Evolutionary conservation across 2,888 invertebrate genomes (phyloP), one percentile per base, ranked within the genome.

Genomic region (Escarpia spicata): DNA sequence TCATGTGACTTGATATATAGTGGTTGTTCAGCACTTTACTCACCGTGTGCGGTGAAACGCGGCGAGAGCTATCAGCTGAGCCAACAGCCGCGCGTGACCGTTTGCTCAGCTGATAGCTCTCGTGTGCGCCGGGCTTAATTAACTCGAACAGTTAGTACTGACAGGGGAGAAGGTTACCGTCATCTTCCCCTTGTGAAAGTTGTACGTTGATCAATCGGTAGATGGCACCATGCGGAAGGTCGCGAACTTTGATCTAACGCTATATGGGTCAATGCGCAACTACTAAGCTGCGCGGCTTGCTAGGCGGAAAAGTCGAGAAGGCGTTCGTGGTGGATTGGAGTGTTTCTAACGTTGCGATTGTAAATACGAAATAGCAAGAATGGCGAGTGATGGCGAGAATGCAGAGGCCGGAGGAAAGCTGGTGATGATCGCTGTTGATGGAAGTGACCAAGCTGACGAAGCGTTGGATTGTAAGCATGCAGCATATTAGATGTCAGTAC

Each of bases 381-480:
- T 75, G 75, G 75, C 60, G 60, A 60, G 19, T 75, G 75, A 75
- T 12, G 52, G 52, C n/a, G 26, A 19, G 19, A 52, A 12, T 52
- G 52, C 52, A 52, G 75, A 75, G 45, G 15, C 45, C 58, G 45
- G 45, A 45, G 91, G 58, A 44, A 91, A 91, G 31, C 58, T 91
- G 31, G 91, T 91, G 37, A 58, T 91, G 58, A 44, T 91, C 52
- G 91, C 91, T 45, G 91, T 91, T 44, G 91, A 91, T 91, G 91
- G 91, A 44, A 91, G 91, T 31, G 91, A 45, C 37, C 91, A 91
- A 45, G 91, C 91, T 91, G 91, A 91, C 52, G 91, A 91, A 52
- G 91, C 91, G 37, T 31, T 91, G 43, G 31, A 91, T 3, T 91
- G 91, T 91, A 75, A 75, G 75, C 19, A 75, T 8, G 19, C 26